Conservation (phyloP, 2,113 vertebrate genomes). For the Cisticola juncidis region DNA sequence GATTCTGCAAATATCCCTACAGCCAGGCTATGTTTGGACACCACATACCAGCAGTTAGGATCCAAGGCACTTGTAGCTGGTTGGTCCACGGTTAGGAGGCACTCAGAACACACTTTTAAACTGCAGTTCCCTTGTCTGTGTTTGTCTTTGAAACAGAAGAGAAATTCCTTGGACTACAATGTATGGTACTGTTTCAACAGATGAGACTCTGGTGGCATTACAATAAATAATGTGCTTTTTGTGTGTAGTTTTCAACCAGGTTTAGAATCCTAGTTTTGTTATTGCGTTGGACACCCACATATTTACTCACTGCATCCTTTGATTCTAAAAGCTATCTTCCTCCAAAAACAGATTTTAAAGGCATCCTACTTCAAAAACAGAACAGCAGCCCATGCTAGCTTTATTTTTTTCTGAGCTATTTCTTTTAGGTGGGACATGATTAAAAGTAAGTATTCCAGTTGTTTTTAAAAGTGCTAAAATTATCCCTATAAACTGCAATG, state of each 20-base stretch:
- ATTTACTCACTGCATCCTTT: not conserved
- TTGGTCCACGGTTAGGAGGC: not conserved
- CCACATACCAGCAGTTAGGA: not conserved
- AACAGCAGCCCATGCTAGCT: not conserved
- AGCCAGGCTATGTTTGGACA: not conserved
- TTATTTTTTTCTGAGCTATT: not conserved
- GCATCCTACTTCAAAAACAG: not conserved
- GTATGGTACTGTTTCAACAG: not conserved
- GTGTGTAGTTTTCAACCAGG: not conserved
- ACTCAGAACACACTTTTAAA: not conserved
- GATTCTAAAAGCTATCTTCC: not conserved
- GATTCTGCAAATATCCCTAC: not conserved
- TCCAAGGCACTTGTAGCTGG: fast-evolving
- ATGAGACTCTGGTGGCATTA: not conserved
- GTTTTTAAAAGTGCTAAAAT: not conserved
- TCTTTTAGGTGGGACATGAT: not conserved
- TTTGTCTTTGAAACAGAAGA: not conserved
- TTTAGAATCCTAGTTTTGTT: not conserved
- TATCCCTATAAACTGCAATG: not conserved
- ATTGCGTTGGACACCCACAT: not conserved
- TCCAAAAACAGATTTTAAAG: not conserved
- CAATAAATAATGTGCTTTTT: not conserved
- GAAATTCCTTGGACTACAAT: not conserved
- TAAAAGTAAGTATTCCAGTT: not conserved
- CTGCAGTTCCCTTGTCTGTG: fast-evolving